Evolutionary conservation across 2,797 vertebrate species (phyloP), one percentile per base, ranked within the genome.

Genomic region (Bufotes viridis): DNA sequence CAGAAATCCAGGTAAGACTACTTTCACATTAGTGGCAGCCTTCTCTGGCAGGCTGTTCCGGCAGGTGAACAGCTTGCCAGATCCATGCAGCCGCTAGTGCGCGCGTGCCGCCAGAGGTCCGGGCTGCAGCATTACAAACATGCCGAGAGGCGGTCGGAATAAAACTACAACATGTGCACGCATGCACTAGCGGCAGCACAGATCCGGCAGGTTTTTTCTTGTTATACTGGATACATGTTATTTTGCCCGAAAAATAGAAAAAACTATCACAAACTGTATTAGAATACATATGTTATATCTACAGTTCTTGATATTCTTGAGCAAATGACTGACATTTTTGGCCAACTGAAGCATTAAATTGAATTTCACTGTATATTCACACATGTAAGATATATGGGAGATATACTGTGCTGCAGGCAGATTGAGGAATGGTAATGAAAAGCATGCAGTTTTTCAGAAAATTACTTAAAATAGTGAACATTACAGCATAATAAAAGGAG

Each of bases 401-500:
- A 75, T 22, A 53, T 53, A 75, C 20, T 51, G n/a, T 14, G 74
- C 49, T 76, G 20, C 51, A 76, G 49, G 20, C 22, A 24, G 20
- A 51, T 11, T 53, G 74, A 24, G 49, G 49, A 49, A 34, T 0
- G 7, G 22, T 17, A 9, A 53, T 76, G 51, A 76, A 1, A 55
- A 76, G 74, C 34, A 74, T 74, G 3, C 29, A 7, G 70, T 76
- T 34, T 76, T 76, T 76, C 18, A 53, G 51, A 75, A 75, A 75
- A 75, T 75, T 51, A 76, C 42, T 53, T 76, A 53, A 75, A 75
- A 20, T 76, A 22, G 49, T 76, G 49, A 78, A 55, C 51, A 78
- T 53, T 78, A 24, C 75, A 78, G 75, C 51, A 78, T 78, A 78
- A 78, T 78, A 78, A 78, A 75, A 53, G 49, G 22, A 24, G 3